Conservation (phyloP, 2,888 invertebrate species). For the Drosophila putrida region DNA sequence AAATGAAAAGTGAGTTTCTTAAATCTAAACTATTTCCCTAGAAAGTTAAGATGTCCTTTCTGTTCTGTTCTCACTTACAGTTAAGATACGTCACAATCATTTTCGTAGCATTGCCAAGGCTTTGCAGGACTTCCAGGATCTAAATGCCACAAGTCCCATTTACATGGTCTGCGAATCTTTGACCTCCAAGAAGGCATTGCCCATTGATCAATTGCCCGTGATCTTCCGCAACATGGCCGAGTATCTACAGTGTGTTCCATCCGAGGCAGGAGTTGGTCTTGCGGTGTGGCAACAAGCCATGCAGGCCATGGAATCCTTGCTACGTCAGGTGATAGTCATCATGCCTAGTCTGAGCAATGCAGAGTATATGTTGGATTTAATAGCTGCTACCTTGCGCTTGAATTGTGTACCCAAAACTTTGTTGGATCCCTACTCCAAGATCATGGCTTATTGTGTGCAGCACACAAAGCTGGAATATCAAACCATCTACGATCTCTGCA, state of each 20-base stretch:
- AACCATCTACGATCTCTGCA: constrained; percentile 94
- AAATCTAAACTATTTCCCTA: no score
- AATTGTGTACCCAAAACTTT: constrained; percentile 91
- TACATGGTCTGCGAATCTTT: constrained; percentile 92
- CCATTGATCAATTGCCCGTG: constrained; percentile 90
- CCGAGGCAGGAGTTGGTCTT: constrained; percentile 91
- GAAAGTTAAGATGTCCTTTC: no score
- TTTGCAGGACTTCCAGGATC: constrained; percentile 97
- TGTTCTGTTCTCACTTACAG: constrained; percentile 57
- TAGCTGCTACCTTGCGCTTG: constrained; percentile 92
- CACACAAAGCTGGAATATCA: constrained; percentile 93
- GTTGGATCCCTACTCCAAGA: constrained; percentile 97
- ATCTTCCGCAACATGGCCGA: constrained; percentile 96
- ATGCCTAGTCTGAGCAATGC: constrained; percentile 90
- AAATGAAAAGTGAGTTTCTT: constrained; percentile 90
- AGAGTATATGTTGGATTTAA: constrained; percentile 90
- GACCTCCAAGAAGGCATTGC: constrained; percentile 91
- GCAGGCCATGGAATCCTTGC: constrained; percentile 94
- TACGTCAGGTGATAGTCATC: constrained; percentile 91
- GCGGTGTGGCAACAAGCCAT: constrained; percentile 93
- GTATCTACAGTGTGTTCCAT: constrained; percentile 96
- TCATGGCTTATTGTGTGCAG: constrained; percentile 96
- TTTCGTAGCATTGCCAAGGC: constrained; percentile 97
- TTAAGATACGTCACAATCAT: constrained; percentile 90
- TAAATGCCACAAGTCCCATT: constrained; percentile 97